Base-by-base conservation (phyloP, 2,113 vertebrate species). In the Hydropotes inermis region DNA sequence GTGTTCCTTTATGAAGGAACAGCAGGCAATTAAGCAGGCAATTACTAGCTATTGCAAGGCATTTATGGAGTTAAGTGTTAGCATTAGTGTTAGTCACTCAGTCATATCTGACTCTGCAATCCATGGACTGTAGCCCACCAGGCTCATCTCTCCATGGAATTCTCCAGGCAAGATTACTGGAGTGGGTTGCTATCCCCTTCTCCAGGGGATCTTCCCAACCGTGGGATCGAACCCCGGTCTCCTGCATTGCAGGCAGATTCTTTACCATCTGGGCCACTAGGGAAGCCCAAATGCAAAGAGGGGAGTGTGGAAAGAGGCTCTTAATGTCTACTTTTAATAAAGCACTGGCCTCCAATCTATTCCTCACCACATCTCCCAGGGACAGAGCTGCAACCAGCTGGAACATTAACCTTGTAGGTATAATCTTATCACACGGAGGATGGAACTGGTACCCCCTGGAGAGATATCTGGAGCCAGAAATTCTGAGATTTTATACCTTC, bases 391-490 rank as follows among this genome's bases (percentile, higher is more conserved):
- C 36, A 57, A 47, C 27, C 9, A 47, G 14, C 52, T 88, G 64
- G 36, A 57, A 47, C 2, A 4, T 33, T n/a, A 25, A 16, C 54
- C 61, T 76, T n/a, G 30, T 25, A 89, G 33, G 58, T 50, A n/a
- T 17, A 54, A 54, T 50, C 36, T 86, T 83, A 85, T 25, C 54
- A 81, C 27, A 39, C 2, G 45, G 64, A 78, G 54, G 33, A 27
- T 39, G 23, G 23, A 87, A 84, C 4, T n/a, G 39, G 43, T 45
- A 60, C 17, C 45, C 36, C 19, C 47, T 54, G 19, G 70, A 61
- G 70, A 91, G 70, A 28, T 57, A 27, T 12, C 60, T 74, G 57
- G 90, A 81, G 78, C 17, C 79, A 96, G 94, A 95, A 92, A 28
- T 45, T 93, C 50, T 81, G 47, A 55, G 30, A 55, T 50, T 84